phyloP scores from a whole-genome alignment of 2,113 vertebrate genomes.

The Chionodraco myersi region DNA sequence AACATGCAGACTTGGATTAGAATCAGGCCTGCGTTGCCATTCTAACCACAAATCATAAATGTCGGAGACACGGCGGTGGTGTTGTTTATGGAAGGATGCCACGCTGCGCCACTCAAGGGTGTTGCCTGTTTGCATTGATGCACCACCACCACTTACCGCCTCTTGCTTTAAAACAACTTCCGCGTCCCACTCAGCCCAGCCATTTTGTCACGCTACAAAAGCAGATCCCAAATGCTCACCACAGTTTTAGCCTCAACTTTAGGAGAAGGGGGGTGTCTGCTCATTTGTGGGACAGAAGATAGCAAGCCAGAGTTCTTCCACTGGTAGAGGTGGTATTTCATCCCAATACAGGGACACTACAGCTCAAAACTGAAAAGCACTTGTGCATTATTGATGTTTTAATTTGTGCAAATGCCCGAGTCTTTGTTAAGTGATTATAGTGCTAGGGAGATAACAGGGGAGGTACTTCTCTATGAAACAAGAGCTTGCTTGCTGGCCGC shows the following conservation, averaged over 20 bases:
- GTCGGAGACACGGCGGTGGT: conserved; percentile 72
- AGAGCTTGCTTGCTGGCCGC: conserved; percentile 76
- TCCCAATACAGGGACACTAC: conserved; percentile 80
- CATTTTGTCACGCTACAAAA: conserved; percentile 70
- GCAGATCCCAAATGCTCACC: conserved; percentile 63
- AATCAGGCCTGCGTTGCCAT: conserved; percentile 73
- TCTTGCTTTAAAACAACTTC: conserved; percentile 75
- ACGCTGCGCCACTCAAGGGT: conserved; percentile 78
- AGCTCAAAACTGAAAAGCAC: conserved; percentile 86
- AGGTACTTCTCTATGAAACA: conserved; percentile 84
- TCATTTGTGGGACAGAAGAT: conserved; percentile 64
- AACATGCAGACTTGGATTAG: conserved; percentile 71
- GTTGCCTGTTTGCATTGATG: conserved; percentile 83
- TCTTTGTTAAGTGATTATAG: conserved; percentile 90
- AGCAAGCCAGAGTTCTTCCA: conserved; percentile 61
- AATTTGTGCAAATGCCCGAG: conserved; percentile 88
- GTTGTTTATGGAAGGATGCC: conserved; percentile 81
- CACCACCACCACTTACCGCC: conserved; percentile 75
- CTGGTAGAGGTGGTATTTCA: conserved; percentile 72
- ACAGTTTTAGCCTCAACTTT: conserved; percentile 57
- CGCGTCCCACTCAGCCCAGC: conserved; percentile 58
- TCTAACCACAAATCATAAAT: conserved; percentile 80
- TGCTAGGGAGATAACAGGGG: conserved; percentile 84
- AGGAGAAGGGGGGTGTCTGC: conserved; percentile 37
- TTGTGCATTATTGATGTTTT: conserved; percentile 90